phyloP scores from a whole-genome alignment of 2,888 invertebrate species.

The Gastrophysa polygoni region DNA sequence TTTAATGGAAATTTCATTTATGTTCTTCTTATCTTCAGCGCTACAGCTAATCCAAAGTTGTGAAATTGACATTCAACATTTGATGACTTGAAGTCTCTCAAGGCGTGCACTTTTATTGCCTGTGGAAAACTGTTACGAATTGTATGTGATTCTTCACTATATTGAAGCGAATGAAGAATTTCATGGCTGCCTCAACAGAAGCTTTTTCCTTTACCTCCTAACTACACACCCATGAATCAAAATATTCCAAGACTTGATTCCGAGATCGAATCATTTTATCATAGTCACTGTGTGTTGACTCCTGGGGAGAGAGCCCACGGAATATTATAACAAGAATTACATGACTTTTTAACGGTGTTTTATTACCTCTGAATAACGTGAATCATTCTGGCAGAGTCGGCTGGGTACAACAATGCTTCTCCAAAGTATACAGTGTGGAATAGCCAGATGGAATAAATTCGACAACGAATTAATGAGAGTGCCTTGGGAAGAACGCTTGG shows the following conservation, averaged over 20 bases:
- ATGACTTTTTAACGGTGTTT: conserved; percentile 19
- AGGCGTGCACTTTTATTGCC: too few relatives aligned
- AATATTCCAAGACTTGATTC: conserved; percentile 53
- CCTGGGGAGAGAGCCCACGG: conserved; percentile 52
- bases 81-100: too few relatives aligned
- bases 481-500: too few relatives aligned
- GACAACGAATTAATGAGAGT: too few relatives aligned
- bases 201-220: conserved; percentile 51
- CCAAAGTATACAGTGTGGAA: too few relatives aligned
- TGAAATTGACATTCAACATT: too few relatives aligned
- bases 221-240: conserved; percentile 54
- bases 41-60: too few relatives aligned
- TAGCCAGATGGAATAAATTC: too few relatives aligned
- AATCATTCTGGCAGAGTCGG: not conserved
- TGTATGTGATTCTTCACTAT: too few relatives aligned
- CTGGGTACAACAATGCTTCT: not conserved
- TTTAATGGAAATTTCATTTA: too few relatives aligned
- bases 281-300: conserved; percentile 56
- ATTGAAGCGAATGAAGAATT: not conserved
- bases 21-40: too few relatives aligned
- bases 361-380: conserved; percentile 11
- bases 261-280: conserved; percentile 58
- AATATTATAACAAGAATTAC: conserved; percentile 42
- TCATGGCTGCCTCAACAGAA: conserved; percentile 44
- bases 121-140: too few relatives aligned